Base-by-base conservation (phyloP, 2,888 invertebrate genomes). In the Cantharis nigra region DNA sequence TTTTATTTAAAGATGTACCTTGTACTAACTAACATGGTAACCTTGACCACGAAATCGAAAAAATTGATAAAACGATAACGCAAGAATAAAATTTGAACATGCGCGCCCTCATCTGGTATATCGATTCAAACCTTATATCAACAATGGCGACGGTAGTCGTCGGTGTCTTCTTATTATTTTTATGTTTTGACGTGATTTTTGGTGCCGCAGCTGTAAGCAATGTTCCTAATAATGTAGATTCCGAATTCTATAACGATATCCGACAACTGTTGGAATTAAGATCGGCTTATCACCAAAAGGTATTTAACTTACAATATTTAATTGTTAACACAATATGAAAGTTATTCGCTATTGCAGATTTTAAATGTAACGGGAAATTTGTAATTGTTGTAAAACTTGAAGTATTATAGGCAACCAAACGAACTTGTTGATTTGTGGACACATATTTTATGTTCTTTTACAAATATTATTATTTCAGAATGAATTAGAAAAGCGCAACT, bases 171-270 rank as follows among this genome's bases (percentile, higher is more conserved):
- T 79, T 82, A 79, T 80, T 85, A 72, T 75, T 83, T 80, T 81
- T 84, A 75, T 81, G 81, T 76, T 81, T 81, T 69, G 83, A 81
- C 30, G 81, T 70, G 65, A 81, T 76, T 80, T 84, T 79, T 70
- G 63, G 79, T 72, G 78, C 76, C 63, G 74, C 79, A 30, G 74
- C 80, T 71, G 71, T 78, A 63, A 75, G 69, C 23, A 63, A 74
- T n/a, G 71, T 76, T 49, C 74, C 76, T n/a, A 62, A 72, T 20
- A 75, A 70, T 33, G 70, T 74, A 69, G 77, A 74, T 73, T 79
- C 81, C 64, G 89, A 89, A 72, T 90, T 91, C 82, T 91, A 90
- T 82, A 89, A 90, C 80, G 91, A 91, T 85, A 89, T 91, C 67
- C 87, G 90, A 79, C 89, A 90, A 76, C 86, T 91, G 63, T 87